These are phyloP conservation scores for Aulostomus chinensis DNA, from an alignment of 2,797 vertebrate genomes.

Conservation along the genomic window DNA sequence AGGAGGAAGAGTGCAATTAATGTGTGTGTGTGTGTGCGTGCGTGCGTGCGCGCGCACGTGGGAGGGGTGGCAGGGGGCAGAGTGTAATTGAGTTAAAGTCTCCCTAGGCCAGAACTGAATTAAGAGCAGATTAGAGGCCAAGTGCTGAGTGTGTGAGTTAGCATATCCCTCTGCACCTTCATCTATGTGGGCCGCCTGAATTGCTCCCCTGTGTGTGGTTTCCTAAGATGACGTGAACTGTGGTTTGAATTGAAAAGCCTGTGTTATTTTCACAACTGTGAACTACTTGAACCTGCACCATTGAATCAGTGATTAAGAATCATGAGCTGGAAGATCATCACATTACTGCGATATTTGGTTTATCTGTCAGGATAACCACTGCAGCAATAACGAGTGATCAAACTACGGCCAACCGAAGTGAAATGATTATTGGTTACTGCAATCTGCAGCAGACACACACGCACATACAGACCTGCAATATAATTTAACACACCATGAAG, in stretches of 20 bases:
- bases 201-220: conserved; percentile 21
- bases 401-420: too few relatives aligned
- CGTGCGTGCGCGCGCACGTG: conserved; percentile 14
- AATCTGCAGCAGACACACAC: too few relatives aligned
- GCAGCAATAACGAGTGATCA: too few relatives aligned
- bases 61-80: neutral
- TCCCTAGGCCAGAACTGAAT: conserved; percentile 52
- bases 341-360: too few relatives aligned
- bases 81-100: conserved; percentile 60
- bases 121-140: conserved; percentile 58
- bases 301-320: too few relatives aligned
- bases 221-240: conserved; percentile 25
- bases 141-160: conserved; percentile 42
- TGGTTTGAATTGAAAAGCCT: conserved; percentile 20
- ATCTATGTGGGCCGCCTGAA: conserved; percentile 1
- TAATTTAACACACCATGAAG: too few relatives aligned
- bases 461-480: too few relatives aligned
- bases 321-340: too few relatives aligned
- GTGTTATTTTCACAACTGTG: too few relatives aligned
- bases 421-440: too few relatives aligned
- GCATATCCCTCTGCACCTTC: conserved; percentile 4
- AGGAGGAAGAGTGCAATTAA: conserved; percentile 56
- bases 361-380: too few relatives aligned
- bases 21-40: conserved; percentile 31
- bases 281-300: too few relatives aligned